Base-by-base conservation (phyloP, 2,797 vertebrate species). In the Hypotaenidia okinawae region DNA sequence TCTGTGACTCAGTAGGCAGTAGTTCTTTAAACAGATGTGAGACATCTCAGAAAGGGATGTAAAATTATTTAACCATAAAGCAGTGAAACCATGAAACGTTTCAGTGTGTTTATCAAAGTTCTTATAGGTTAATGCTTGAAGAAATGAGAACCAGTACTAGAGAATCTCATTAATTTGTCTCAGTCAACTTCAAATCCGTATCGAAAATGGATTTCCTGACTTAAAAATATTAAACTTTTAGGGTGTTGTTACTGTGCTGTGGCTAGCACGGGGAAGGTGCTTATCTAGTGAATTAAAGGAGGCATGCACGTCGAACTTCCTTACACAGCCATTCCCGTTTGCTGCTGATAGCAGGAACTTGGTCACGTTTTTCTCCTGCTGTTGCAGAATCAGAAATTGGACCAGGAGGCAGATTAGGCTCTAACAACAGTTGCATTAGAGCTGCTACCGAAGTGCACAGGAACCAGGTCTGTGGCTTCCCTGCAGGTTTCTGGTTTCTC, bases 11-110 rank as follows among this genome's bases (percentile, higher is more conserved):
- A 43, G 66, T 68, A 83, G 69, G 61, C 75, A 89, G 85, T 32
- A 78, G 82, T 75, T 95, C 59, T 90, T 93, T 79, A 94, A 93
- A 89, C 39, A 87, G 88, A 86, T 73, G 69, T 0, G 6, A 88
- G 74, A 55, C 64, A 33, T 90, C 51, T 93, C 76, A 27, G 79
- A 37, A 75, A 82, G 90, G 66, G 39, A 27, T 75, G 75, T 80
- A 81, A 84, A 95, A 73, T 91, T 83, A 70, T 80, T 85, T 87
- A 95, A 81, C 77, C n/a, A 16, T 81, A 75, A 52, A 89, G 69
- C 39, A 58, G 30, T 72, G 84, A 89, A 96, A 89, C 82, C 37
- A 49, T 84, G 78, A 95, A 95, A 85, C 69, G 58, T 93, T 88
- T 69, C 59, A 55, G 15, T 59, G 54, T 78, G 59, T 86, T 89